phyloP scores from a whole-genome alignment of 2,888 invertebrate genomes.

The Lordiphosa fenestrarum region DNA sequence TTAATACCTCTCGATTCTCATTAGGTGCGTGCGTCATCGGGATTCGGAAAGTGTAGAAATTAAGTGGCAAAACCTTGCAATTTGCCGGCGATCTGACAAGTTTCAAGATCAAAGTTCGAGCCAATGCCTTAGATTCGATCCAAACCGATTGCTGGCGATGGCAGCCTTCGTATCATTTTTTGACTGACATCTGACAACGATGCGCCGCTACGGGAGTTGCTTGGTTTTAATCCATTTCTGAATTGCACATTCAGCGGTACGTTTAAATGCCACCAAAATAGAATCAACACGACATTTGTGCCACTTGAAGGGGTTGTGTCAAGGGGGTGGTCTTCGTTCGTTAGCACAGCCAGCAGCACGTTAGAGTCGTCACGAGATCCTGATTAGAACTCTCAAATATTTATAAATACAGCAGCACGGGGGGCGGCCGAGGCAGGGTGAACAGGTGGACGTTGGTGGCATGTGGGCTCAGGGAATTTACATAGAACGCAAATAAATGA shows the following conservation, averaged over 20 bases:
- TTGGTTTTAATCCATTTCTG: conserved; percentile 58
- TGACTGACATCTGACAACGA: too few species aligned
- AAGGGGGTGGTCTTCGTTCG: conserved; percentile 5
- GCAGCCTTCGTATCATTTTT: background rate
- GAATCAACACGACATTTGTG: conserved; percentile 77
- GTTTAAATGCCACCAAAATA: conserved; percentile 76
- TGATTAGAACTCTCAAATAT: conserved; percentile 80
- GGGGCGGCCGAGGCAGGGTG: conserved; percentile 24
- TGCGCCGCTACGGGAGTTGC: conserved; percentile 19
- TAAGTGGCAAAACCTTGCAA: too few species aligned
- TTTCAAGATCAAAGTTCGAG: too few species aligned
- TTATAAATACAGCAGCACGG: conserved; percentile 66
- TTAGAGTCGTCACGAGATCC: conserved; percentile 66
- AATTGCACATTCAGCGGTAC: conserved; percentile 72
- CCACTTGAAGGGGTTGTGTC: conserved; percentile 30
- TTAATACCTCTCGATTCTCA: too few species aligned
- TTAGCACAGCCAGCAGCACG: conserved; percentile 14
- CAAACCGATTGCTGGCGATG: background rate
- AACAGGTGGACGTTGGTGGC: conserved; percentile 12
- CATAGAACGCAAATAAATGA: conserved; percentile 73
- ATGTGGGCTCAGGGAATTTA: conserved; percentile 59
- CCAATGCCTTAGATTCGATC: too few species aligned
- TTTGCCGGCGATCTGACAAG: too few species aligned
- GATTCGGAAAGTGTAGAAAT: too few species aligned
- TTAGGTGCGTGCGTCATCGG: too few species aligned